Conservation (phyloP, 1,140 invertebrate genomes). For the Polypedilum vanderplanki region DNA sequence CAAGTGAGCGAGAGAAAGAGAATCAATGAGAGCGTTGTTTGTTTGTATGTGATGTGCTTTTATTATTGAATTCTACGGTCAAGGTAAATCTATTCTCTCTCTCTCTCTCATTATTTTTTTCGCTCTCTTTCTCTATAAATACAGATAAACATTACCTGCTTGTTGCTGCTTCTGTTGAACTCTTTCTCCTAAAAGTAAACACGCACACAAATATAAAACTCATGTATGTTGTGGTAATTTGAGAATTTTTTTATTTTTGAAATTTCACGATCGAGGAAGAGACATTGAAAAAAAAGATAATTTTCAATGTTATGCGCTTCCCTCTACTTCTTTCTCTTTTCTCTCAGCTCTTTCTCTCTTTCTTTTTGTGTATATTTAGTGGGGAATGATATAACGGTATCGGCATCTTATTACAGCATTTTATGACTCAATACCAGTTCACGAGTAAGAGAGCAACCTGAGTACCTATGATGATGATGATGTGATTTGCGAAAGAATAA, state of each 20-base stretch:
- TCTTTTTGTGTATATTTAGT: neutral
- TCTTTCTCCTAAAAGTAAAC: neutral
- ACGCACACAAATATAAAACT: neutral
- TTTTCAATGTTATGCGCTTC: slow-evolving; percentile 11
- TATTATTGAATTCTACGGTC: slow-evolving; percentile 8
- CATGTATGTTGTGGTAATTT: neutral
- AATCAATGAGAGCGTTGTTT: neutral
- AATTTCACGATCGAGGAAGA: slow-evolving; percentile 11
- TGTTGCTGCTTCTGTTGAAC: neutral
- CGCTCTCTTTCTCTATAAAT: neutral
- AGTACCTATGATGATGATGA: neutral
- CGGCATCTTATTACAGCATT: slow-evolving; percentile 27
- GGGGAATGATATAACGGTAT: slow-evolving; percentile 25
- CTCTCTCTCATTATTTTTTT: too few relatives aligned
- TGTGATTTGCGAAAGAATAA: too few relatives aligned
- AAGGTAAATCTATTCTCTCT: slow-evolving; percentile 6
- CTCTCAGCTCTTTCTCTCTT: neutral
- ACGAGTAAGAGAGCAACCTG: neutral
- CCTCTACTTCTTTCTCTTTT: neutral
- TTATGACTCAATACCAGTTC: slow-evolving; percentile 4
- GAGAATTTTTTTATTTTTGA: neutral
- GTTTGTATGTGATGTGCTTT: neutral
- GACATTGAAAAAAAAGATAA: neutral
- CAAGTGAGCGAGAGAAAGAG: neutral
- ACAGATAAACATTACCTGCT: neutral